phyloP scores from a whole-genome alignment of 2,888 invertebrate genomes.

The Trachelus stipa region DNA sequence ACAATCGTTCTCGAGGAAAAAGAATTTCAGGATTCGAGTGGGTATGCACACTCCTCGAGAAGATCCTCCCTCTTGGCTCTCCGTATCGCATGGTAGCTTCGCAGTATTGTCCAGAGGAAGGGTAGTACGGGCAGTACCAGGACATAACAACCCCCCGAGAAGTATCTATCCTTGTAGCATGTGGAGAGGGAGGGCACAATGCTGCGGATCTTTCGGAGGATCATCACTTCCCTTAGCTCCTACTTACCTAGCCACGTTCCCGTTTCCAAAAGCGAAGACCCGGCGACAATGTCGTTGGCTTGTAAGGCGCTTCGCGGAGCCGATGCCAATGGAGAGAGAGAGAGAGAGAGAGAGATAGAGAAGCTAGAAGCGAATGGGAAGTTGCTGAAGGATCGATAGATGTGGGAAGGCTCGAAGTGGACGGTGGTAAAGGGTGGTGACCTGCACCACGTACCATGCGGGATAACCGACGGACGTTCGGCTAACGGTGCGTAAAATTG shows the following conservation, averaged over 20 bases:
- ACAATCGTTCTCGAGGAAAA: conserved; percentile 11
- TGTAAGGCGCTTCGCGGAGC: conserved; percentile 5
- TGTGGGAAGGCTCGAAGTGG: not conserved
- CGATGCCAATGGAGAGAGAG: conserved; percentile 6
- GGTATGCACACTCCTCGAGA: not conserved
- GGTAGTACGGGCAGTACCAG: not conserved
- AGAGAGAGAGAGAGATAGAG: not conserved
- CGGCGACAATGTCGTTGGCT: conserved; percentile 5
- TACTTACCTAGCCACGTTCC: not conserved
- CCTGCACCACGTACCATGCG: not conserved
- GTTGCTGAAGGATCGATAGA: not conserved
- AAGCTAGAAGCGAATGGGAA: not conserved
- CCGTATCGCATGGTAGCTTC: not conserved
- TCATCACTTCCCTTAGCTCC: not conserved
- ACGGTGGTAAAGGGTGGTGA: not conserved
- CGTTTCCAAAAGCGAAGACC: not conserved
- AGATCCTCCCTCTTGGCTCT: not conserved
- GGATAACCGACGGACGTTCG: not conserved
- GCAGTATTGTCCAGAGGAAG: not conserved
- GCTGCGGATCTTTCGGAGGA: not conserved
- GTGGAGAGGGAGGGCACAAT: not conserved
- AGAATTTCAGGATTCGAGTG: conserved; percentile 8
- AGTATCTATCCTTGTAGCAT: not conserved
- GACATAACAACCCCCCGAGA: not conserved
- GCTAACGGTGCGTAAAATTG: not conserved